Evolutionary conservation across 2,888 invertebrate genomes (phyloP).

Genomic region (Oithona nana): DNA sequence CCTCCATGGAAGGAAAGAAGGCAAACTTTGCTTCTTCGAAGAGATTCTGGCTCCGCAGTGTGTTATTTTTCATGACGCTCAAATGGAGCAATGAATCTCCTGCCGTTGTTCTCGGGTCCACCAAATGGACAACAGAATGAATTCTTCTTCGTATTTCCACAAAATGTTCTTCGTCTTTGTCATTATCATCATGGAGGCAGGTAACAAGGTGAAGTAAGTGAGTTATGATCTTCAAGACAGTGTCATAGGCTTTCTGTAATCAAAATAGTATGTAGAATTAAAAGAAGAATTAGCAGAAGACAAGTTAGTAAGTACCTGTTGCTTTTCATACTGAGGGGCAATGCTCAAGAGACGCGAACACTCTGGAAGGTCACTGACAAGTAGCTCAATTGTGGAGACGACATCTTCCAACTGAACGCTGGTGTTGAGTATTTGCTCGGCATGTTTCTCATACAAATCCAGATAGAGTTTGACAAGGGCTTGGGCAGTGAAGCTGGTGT

Average conservation of each 20-base stretch:
- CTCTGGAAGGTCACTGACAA: slow-evolving; percentile 42
- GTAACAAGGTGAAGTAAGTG: slow-evolving; percentile 52
- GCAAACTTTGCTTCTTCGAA: slow-evolving; percentile 41
- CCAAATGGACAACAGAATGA: slow-evolving; percentile 31
- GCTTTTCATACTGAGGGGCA: slow-evolving; percentile 51
- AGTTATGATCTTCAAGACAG: slow-evolving; percentile 47
- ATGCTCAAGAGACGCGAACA: slow-evolving; percentile 30
- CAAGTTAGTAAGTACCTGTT: slow-evolving; percentile 37
- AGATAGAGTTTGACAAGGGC: slow-evolving; percentile 61
- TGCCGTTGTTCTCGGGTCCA: slow-evolving; percentile 44
- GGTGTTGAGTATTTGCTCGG: slow-evolving; percentile 23
- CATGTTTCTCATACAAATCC: slow-evolving; percentile 28
- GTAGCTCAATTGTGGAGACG: slow-evolving; percentile 43
- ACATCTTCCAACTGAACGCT: slow-evolving; percentile 44
- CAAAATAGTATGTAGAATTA: not conserved
- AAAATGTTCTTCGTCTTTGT: slow-evolving; percentile 22
- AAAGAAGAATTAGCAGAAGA: slow-evolving; percentile 11
- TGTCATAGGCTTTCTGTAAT: slow-evolving; percentile 17
- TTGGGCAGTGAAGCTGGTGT: slow-evolving; percentile 68
- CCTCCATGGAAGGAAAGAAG: slow-evolving; percentile 18
- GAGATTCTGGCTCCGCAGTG: slow-evolving; percentile 49
- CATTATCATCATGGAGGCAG: slow-evolving; percentile 33
- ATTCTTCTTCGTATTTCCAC: slow-evolving; percentile 18
- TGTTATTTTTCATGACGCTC: slow-evolving; percentile 54
- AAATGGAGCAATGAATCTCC: slow-evolving; percentile 69